Evolutionary conservation across 1,140 invertebrate species (phyloP), one percentile per base, ranked within the genome.

Genomic region (Hesperophylax magnus): DNA sequence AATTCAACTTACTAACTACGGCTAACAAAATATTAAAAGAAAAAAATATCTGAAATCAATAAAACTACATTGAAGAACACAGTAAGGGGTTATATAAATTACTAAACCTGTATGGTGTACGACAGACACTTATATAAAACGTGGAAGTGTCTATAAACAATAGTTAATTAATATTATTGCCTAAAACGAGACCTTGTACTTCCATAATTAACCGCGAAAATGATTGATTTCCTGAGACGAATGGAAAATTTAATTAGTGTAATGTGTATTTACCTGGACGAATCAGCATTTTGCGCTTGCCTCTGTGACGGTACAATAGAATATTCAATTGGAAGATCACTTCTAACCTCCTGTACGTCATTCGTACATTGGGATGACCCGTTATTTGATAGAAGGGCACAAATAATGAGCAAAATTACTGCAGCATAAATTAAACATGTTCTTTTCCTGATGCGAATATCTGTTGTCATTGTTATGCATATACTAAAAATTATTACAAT

Each of bases 251-350:
- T 52, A 20, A 52, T 8, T 18, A 52, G 18, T n/a, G 18, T 54
- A 17, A 17, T 72, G 14, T 53, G 15, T 27, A 61, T 39, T 78
- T 78, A 78, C 77, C 65, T 78, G 39, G 47, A 56, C 11, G 53
- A 56, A n/a, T 78, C 63, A 24, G 20, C 58, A 77, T 77, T 77
- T 54, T 76, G 77, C 27, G 6, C 60, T 65, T 63, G 71, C 20
- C 47, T 80, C 58, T 65, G 78, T 18, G 61, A 31, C 27, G 98
- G 98, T 11, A 98, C 99, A 75, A 99, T 95, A 3, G 96, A 94
- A 89, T 96, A 98, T 84, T 98, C 96, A 34, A 89, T 93, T 15
- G 92, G 92, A 81, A 92, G 87, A 82, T 89, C 88, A 58, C 87
- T 86, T 84, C 86, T 83, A 53, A 88, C 85, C 81, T 91, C 91